Evolutionary conservation across 2,888 invertebrate species (phyloP), one percentile per base, ranked within the genome.

Genomic region (Teinopalpus imperialis): DNA sequence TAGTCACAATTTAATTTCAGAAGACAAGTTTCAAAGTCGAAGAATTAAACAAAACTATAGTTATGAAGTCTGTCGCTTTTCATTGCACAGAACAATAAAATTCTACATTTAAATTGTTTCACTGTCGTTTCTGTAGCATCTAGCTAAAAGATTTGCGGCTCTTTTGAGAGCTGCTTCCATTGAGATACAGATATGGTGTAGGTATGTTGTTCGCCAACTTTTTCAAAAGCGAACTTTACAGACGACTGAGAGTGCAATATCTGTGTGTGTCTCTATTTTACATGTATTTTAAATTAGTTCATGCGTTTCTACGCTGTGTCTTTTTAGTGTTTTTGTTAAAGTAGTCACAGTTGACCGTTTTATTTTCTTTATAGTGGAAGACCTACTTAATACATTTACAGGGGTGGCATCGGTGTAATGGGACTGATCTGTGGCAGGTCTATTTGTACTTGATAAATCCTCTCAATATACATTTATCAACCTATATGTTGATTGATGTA

Each of bases 221-320:
- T 76, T 76, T 70, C 74, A 80, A 79, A 81, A 73, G 66, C 60
- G 62, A 85, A 85, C 81, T 85, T 83, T 48, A 58, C 78, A 83
- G 85, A 85, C 83, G 36, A 47, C 49, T 49, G 51, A 37, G 37
- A 27, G 23, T 45, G 37, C 43, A 41, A 45, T 45, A 43, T 43
- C 39, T 45, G 26, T 23, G 34, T 46, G 41, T 43, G 27, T 43
- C 43, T 32, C 36, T 46, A n/a, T 30, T 34, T 24, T 23, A 30
- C 18, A 45, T 27, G 8, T 20, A 10, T 30, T 10, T 37, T 27
- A 49, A 27, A 21, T 20, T 6, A 37, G 20, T 27, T 9, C 6
- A 7, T 21, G 18, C 32, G 13, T 31, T n/a, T 26, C 13, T 32
- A 24, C 8, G 24, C n/a, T n/a, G n/a, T n/a, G n/a, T n/a, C n/a